A percentile compares a stretch with the other conserved stretches of the same genome.
These are phyloP conservation scores for Amyelois transitella DNA, from an alignment of 1,140 invertebrate genomes.

Conservation along the genomic window DNA sequence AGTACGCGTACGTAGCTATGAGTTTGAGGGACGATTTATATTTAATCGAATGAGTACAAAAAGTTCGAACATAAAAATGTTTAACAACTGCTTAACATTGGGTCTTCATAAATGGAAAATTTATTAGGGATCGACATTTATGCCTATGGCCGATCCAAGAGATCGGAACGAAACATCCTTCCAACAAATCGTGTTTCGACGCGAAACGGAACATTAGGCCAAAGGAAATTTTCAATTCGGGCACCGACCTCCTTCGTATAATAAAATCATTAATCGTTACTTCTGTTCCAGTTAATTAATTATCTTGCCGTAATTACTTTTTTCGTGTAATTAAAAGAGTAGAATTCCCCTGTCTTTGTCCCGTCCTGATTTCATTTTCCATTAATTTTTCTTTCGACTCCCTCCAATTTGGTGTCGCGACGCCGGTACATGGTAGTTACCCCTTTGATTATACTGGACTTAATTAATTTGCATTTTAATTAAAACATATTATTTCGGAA, in stretches of 20 bases:
- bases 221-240: conserved; percentile 61
- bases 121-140: conserved; percentile 24
- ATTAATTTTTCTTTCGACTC: conserved; percentile 72
- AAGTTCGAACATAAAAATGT: not conserved
- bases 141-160: conserved; percentile 40
- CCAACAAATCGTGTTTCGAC: conserved; percentile 41
- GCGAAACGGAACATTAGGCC: conserved; percentile 36
- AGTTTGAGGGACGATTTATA: too few species aligned
- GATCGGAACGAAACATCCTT: conserved; percentile 56
- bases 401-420: conserved; percentile 69
- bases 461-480: conserved; percentile 71
- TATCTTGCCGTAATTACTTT: conserved; percentile 74
- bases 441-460: conserved; percentile 67
- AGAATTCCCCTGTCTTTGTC: conserved; percentile 72
- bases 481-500: conserved; percentile 62
- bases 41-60: too few species aligned
- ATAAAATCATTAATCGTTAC: conserved; percentile 75
- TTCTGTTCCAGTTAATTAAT: conserved; percentile 74
- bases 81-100: conserved; percentile 2
- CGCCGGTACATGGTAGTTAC: conserved; percentile 59
- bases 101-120: conserved; percentile 9
- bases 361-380: conserved; percentile 72
- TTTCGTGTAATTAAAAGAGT: conserved; percentile 75
- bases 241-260: conserved; percentile 67
- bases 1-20: too few species aligned